Percentiles rank a stretch among this genome's conserved stretches.
These are phyloP conservation scores for Staurois parvus DNA, from an alignment of 2,797 vertebrate genomes.

Conservation along the genomic window DNA sequence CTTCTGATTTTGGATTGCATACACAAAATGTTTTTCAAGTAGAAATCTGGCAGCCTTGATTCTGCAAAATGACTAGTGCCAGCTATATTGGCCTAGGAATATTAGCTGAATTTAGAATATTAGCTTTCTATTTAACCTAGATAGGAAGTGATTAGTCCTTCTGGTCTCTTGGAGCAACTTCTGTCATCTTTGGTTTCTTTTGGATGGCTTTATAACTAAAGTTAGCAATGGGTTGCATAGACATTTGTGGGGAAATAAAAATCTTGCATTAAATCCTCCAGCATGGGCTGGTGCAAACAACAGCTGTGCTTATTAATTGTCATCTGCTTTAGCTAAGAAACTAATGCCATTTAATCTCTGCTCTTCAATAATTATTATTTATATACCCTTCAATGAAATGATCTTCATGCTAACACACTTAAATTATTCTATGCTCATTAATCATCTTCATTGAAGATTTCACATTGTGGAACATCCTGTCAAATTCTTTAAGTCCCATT, in stretches of 20 bases:
- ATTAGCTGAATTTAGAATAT: constrained; percentile 43
- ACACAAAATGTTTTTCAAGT: constrained; percentile 47
- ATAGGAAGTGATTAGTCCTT: constrained; percentile 47
- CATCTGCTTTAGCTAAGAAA: constrained; percentile 51
- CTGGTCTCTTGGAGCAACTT: constrained; percentile 33
- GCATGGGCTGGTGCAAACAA: constrained; percentile 46
- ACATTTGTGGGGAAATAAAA: constrained; percentile 16
- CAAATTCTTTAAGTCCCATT: neutral
- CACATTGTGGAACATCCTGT: constrained; percentile 11
- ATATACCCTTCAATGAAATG: constrained; percentile 45
- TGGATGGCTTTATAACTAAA: constrained; percentile 35
- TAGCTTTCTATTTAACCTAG: constrained; percentile 45
- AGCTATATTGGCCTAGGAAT: constrained; percentile 40
- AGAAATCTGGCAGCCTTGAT: constrained; percentile 10
- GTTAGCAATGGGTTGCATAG: constrained; percentile 27
- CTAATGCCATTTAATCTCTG: constrained; percentile 52
- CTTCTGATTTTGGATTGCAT: constrained; percentile 47
- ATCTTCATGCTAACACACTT: constrained; percentile 44
- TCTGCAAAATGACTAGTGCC: constrained; percentile 23
- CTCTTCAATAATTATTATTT: constrained; percentile 52
- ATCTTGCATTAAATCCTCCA: constrained; percentile 28
- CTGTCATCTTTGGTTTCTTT: constrained; percentile 11
- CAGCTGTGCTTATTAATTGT: constrained; percentile 59
- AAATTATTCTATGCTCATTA: constrained; percentile 49
- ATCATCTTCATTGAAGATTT: constrained; percentile 18